Conservation (phyloP, 2,888 invertebrate species). For the Allygus modestus region DNA sequence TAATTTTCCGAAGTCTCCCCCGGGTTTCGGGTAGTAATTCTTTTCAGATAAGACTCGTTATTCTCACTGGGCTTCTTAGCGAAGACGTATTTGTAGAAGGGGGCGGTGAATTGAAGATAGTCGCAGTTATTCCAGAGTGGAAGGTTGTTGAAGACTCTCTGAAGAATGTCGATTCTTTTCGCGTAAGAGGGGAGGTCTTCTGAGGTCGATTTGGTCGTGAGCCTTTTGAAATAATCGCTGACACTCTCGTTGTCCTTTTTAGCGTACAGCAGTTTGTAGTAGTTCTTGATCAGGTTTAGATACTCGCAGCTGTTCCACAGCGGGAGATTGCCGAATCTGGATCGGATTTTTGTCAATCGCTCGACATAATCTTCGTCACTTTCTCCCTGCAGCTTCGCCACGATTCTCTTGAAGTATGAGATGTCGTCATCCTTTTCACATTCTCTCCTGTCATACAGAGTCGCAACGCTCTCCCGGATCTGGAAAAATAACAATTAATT, state of each 20-base stretch:
- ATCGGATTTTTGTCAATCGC: not conserved
- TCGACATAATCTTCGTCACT: constrained; percentile 3
- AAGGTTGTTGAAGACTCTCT: not conserved
- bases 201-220: not conserved
- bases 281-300: not conserved
- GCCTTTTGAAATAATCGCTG: constrained; percentile 11
- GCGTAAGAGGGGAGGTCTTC: not conserved
- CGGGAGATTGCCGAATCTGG: not conserved
- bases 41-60: constrained; percentile 25
- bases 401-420: constrained; percentile 38
- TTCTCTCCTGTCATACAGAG: not conserved
- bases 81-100: not conserved
- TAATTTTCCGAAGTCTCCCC: not conserved
- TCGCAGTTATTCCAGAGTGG: constrained; percentile 14
- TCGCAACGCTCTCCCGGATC: constrained; percentile 8
- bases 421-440: constrained; percentile 4
- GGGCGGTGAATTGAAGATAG: not conserved
- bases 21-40: not conserved
- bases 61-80: not conserved
- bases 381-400: not conserved
- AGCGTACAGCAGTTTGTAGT: constrained; percentile 3
- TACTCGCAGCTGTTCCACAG: constrained; percentile 28
- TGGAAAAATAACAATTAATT: not conserved
- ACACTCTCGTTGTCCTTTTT: not conserved
- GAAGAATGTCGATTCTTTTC: not conserved